Percentiles rank a stretch among this genome's conserved stretches.
Evolutionary conservation across 2,113 vertebrate species (phyloP).

Genomic region (Paradoxurus hermaphroditus): DNA sequence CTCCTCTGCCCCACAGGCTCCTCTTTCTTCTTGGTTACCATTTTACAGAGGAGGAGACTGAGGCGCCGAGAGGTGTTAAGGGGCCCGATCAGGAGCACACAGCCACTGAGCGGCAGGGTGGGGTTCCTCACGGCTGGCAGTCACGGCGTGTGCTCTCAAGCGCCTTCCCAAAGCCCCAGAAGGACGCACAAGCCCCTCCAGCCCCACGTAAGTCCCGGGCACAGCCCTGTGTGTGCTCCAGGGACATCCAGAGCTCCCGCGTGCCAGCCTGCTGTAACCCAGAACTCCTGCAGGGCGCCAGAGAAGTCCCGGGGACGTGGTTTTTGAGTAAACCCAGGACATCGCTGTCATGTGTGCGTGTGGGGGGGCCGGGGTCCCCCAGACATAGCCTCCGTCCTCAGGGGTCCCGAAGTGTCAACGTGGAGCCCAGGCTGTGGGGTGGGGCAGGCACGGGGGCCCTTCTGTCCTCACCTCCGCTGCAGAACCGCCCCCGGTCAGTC

Average conservation of each 20-base stretch:
- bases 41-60: neutral
- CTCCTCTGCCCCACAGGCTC: neutral
- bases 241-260: neutral
- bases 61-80: neutral
- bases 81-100: neutral
- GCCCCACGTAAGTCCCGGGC: neutral
- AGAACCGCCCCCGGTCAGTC: neutral
- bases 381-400: neutral
- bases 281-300: accelerated
- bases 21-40: neutral
- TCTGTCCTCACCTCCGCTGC: neutral
- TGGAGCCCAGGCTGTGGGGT: neutral
- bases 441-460: neutral
- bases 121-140: neutral
- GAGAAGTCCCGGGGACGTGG: neutral
- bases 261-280: neutral
- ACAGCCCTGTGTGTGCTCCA: neutral
- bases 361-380: neutral
- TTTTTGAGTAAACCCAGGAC: neutral
- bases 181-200: neutral
- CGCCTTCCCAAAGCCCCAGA: neutral
- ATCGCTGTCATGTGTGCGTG: neutral
- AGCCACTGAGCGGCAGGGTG: neutral
- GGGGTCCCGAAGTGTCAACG: accelerated
- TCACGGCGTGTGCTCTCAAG: accelerated